Base-by-base conservation (phyloP, 2,113 vertebrate species). In the Silurus asotus region DNA sequence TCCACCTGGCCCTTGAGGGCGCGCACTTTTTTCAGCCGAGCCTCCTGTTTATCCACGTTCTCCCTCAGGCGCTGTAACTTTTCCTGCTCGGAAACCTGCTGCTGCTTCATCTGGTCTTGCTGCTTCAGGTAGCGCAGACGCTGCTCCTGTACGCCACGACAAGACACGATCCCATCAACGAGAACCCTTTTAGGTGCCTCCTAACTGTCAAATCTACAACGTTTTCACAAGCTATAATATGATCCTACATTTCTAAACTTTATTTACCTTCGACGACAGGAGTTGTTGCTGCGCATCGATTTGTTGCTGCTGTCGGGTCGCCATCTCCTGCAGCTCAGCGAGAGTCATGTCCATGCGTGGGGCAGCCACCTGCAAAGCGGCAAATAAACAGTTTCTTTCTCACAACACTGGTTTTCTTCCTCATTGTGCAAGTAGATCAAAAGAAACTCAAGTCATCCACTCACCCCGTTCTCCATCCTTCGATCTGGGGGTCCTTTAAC, bases 241-340 rank as follows among this genome's bases (percentile, higher is more conserved):
- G 23, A 64, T 64, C 23, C n/a, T 0, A 70, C 10, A 2, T 9
- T 8, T 19, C 17, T 6, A 37, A 25, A 6, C 13, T 64, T 37
- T 25, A 28, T 9, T 3, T 93, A 99, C 98, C 97, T 98, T 98
- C 45, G 97, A 97, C 69, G 98, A 95, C 53, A 99, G 93, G 90
- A 99, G 95, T 86, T 98, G 97, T 61, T 99, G 97, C 79, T 99
- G 97, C 72, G 95, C 91, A 82, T 99, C 98, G 49, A 99, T 99
- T 93, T 99, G 97, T 8, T 98, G 97, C 93, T 99, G 98, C 82
- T 99, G 98, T 69, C 98, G 94, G 45, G 97, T 93, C 4, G 98
- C 97, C 97, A 99, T 99, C 83, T 99, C 98, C 91, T 99, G 98
- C 49, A 99, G 95, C 91, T 99, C 98, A 0, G 96, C 94, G 79